Conservation (phyloP, 2,888 invertebrate genomes). For the Leptinotarsa juncta region DNA sequence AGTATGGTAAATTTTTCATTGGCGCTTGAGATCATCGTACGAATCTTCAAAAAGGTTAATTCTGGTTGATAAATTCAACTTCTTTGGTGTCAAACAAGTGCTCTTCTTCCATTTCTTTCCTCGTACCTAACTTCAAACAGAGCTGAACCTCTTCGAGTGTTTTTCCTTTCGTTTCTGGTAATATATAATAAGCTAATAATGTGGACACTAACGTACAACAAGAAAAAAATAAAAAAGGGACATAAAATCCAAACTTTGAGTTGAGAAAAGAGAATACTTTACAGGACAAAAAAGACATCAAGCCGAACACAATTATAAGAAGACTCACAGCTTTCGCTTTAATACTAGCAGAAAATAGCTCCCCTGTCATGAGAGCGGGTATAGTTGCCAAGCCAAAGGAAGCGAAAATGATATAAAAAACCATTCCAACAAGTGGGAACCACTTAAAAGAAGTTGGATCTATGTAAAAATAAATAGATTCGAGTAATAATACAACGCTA, state of each 20-base stretch:
- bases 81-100: too few species aligned
- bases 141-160: slow-evolving; percentile 26
- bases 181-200: slow-evolving; percentile 5
- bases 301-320: slow-evolving; percentile 18
- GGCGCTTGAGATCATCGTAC: too few species aligned
- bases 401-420: slow-evolving; percentile 31
- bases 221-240: slow-evolving; percentile 1
- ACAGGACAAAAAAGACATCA: neutral
- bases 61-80: too few species aligned
- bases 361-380: slow-evolving; percentile 56
- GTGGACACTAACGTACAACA: neutral
- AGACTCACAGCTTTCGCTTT: slow-evolving; percentile 54
- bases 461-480: slow-evolving; percentile 54
- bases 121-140: neutral
- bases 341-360: slow-evolving; percentile 57
- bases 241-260: slow-evolving; percentile 8
- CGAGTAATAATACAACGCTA: slow-evolving; percentile 47
- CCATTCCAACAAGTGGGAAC: slow-evolving; percentile 55
- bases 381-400: slow-evolving; percentile 53
- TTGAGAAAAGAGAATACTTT: slow-evolving; percentile 4
- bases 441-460: slow-evolving; percentile 50
- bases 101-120: too few species aligned
- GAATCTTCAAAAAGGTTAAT: too few species aligned
- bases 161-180: slow-evolving; percentile 25
- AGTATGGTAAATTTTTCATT: too few species aligned